Base-by-base conservation (phyloP, 2,113 vertebrate genomes). In the Patagioenas fasciata region DNA sequence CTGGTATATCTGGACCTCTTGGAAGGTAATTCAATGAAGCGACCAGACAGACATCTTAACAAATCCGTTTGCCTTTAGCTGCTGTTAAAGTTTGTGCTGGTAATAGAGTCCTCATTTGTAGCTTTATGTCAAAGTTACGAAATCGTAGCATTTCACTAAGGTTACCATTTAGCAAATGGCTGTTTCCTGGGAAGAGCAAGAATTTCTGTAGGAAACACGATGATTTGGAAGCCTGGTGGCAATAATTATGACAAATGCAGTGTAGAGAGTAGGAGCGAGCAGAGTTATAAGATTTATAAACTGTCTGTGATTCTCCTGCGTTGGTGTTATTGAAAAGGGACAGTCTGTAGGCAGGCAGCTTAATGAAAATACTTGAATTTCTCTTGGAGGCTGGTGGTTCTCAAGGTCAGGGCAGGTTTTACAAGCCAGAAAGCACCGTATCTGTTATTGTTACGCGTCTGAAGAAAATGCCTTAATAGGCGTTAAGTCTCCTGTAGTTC, bases 1-100 rank as follows among this genome's bases (percentile, higher is more conserved):
- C 96, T 99, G 70, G 99, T 98, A 13, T 99, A 98, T 97, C 98
- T 99, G 98, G 99, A 99, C 89, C 98, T 99, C 29, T 89, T 98
- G 51, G 99, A 99, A 96, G 99, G 99, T 99, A 98, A 98, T 95
- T 91, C 20, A 9, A 2, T 20, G 24, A 28, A 42, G 50, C 8
- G 16, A 0, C 13, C 28, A 34, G 8, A 3, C 26, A 15, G 36
- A 17, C n/a, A 6, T 34, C 53, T 31, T n/a, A 67, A 3, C 6
- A 66, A 25, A 66, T 36, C 9, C 13, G 8, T 62, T 72, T 14
- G 10, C 42, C 8, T 32, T 79, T 8, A 44, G n/a, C n/a, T 32
- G 10, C 44, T 85, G 1, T 32, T 80, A 6, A 51, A 61, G 38
- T 47, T 47, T 75, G 31, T 65, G 32, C 17, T 74, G 62, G 31